Percentiles rank a stretch among this genome's conserved stretches.
Conservation (phyloP, 1,140 invertebrate genomes). For the Octopus bimaculoides region DNA sequence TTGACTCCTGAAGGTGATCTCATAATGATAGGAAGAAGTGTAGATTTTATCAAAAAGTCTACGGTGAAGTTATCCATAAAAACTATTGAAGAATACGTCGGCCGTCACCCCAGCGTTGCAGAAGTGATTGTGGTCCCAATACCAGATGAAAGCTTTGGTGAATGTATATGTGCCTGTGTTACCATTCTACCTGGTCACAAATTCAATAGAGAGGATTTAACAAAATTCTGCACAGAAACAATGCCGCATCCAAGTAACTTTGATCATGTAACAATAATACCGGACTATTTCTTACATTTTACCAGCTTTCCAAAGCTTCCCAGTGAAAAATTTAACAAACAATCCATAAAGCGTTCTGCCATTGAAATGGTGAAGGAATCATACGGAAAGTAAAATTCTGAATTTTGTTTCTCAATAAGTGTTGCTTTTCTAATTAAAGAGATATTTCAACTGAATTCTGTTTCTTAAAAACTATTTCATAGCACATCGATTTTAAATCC, state of each 20-base stretch:
- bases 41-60: not conserved
- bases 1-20: not conserved
- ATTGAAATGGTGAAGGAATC: not conserved
- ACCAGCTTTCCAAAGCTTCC: not conserved
- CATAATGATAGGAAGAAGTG: not conserved
- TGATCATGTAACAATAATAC: not conserved
- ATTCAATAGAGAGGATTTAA: not conserved
- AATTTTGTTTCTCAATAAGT: too few species aligned
- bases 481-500: too few species aligned
- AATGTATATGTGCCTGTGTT: constrained; percentile 14
- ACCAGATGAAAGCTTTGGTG: constrained; percentile 8
- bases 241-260: not conserved
- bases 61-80: not conserved
- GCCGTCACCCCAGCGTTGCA: not conserved
- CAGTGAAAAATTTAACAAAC: not conserved
- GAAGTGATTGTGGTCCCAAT: constrained; percentile 12
- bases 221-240: not conserved
- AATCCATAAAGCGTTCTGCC: not conserved
- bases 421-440: too few species aligned
- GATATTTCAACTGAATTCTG: too few species aligned
- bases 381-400: too few species aligned
- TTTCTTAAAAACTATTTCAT: too few species aligned
- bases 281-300: constrained; percentile 5
- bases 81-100: not conserved
- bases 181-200: not conserved